Conservation (phyloP, 2,888 invertebrate species). For the Creontiades dilutus region DNA sequence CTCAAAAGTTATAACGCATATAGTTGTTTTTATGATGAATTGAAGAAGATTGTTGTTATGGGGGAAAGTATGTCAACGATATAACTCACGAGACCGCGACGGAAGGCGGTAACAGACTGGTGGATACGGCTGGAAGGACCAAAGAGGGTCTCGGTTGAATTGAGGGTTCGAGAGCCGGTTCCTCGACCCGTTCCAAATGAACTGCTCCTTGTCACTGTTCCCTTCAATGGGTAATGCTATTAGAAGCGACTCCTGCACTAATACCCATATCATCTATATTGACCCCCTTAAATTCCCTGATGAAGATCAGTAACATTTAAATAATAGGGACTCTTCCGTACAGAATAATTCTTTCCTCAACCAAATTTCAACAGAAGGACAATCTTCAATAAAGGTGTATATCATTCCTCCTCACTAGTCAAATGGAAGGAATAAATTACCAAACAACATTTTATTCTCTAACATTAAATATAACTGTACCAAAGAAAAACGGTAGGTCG, state of each 20-base stretch:
- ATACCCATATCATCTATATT: no score
- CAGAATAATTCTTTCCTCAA: neutral
- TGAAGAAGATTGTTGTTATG: neutral
- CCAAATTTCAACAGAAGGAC: neutral
- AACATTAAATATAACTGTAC: no score
- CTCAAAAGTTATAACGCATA: neutral
- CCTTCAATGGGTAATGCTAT: neutral
- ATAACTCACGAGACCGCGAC: constrained; percentile 31
- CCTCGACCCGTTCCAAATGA: neutral
- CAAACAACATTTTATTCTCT: no score
- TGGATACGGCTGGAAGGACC: constrained; percentile 54
- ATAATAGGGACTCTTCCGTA: neutral
- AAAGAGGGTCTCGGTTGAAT: neutral
- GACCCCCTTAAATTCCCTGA: no score
- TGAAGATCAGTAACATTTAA: neutral
- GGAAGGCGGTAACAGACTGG: constrained; percentile 54
- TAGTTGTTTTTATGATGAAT: neutral
- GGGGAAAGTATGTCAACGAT: constrained; percentile 9
- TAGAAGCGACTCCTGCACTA: neutral
- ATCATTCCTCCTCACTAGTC: no score
- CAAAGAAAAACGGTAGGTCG: no score
- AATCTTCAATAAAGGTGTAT: no score
- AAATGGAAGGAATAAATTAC: no score
- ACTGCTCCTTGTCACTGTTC: neutral
- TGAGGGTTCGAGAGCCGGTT: neutral